Conservation (phyloP, 2,888 invertebrate species). For the Anarsia innoxiella region DNA sequence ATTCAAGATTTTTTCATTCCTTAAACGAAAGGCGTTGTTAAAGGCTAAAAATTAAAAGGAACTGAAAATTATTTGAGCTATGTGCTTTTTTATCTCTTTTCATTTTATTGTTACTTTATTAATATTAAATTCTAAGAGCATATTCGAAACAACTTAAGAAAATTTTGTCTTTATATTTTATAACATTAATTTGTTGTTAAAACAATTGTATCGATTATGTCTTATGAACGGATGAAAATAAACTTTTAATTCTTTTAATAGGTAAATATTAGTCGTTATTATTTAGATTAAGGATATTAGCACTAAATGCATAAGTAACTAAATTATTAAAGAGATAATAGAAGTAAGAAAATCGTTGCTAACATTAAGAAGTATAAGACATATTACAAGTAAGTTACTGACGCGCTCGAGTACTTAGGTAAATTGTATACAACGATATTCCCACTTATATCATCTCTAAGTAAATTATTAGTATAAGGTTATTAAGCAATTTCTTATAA, state of each 20-base stretch:
- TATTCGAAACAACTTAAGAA: conserved; percentile 39
- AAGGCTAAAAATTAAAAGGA: conserved; percentile 60
- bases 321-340: conserved; percentile 29
- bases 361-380: conserved; percentile 9
- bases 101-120: conserved; percentile 19
- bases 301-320: conserved; percentile 29
- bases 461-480: no score
- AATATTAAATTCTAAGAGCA: conserved; percentile 29
- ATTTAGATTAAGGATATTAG: conserved; percentile 27
- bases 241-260: no score
- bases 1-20: conserved; percentile 65
- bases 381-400: background rate
- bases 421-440: conserved; percentile 25
- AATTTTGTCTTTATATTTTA: background rate
- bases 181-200: no score
- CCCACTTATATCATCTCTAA: conserved; percentile 41
- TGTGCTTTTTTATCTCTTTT: conserved; percentile 37
- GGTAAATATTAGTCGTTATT: no score
- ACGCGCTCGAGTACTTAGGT: no score
- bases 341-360: conserved; percentile 43
- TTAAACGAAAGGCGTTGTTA: conserved; percentile 37
- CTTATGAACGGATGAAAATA: no score
- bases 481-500: conserved; percentile 24
- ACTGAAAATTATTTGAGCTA: conserved; percentile 46
- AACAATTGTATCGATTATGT: no score